Percentiles rank a stretch among this genome's conserved stretches.
Conservation (phyloP, 1,140 invertebrate species). For the Papilio polyxenes region DNA sequence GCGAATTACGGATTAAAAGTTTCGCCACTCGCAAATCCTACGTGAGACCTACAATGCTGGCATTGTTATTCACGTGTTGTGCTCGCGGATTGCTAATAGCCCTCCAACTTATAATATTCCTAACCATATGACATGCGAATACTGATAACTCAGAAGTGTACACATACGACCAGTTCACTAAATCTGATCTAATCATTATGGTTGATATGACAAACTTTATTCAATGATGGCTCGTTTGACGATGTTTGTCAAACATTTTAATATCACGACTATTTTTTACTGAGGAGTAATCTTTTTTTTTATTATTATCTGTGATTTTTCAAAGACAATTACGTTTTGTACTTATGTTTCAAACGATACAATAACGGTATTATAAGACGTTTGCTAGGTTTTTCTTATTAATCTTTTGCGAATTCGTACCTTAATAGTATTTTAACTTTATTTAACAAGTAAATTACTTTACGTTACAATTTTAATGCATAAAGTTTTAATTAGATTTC, state of each 20-base stretch:
- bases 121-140: neutral
- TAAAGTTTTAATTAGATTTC: conserved; percentile 18
- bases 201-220: neutral
- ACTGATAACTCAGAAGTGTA: neutral
- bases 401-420: too few relatives aligned
- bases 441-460: neutral
- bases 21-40: conserved; percentile 21
- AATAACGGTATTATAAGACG: too few relatives aligned
- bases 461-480: neutral
- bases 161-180: neutral
- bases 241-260: neutral
- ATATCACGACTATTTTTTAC: too few relatives aligned
- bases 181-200: neutral
- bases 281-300: too few relatives aligned
- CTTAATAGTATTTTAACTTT: neutral
- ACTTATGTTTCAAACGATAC: neutral
- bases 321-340: too few relatives aligned
- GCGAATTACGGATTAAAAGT: conserved; percentile 21
- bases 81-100: conserved; percentile 27
- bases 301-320: too few relatives aligned
- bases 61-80: neutral
- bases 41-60: conserved; percentile 28
- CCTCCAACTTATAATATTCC: conserved; percentile 13
- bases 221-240: too few relatives aligned
- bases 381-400: too few relatives aligned